phyloP scores from a whole-genome alignment of 1,140 invertebrate genomes.

The Diorhabda carinulata region DNA sequence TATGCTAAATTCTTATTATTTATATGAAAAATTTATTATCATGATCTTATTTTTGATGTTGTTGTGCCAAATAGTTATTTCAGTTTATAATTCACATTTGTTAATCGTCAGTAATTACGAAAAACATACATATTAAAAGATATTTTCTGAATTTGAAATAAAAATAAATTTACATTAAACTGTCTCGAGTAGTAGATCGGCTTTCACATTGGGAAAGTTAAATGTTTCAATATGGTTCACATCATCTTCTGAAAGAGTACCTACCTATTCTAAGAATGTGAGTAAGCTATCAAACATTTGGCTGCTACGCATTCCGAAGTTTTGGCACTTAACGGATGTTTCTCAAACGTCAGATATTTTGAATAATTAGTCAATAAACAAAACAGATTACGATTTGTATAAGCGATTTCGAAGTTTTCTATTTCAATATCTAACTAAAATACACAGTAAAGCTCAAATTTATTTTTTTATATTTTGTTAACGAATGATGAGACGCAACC shows the following conservation, averaged over 20 bases:
- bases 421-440: too few species aligned
- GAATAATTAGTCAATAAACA: not conserved
- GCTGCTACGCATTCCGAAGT: not conserved
- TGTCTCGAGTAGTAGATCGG: not conserved
- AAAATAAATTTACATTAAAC: not conserved
- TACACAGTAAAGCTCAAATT: too few species aligned
- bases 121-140: not conserved
- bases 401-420: too few species aligned
- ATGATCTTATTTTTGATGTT: too few species aligned
- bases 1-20: too few species aligned
- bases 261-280: conserved; percentile 2
- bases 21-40: too few species aligned
- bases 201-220: not conserved
- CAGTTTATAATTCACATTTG: too few species aligned
- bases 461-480: too few species aligned
- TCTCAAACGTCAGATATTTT: conserved; percentile 1
- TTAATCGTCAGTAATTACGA: too few species aligned
- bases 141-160: not conserved
- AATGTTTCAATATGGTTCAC: not conserved
- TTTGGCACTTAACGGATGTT: not conserved
- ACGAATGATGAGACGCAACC: too few species aligned
- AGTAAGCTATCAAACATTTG: conserved; percentile 2
- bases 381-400: not conserved
- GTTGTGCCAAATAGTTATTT: too few species aligned
- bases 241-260: not conserved